Evolutionary conservation across 1,140 invertebrate species (phyloP).

Genomic region (Araneus ventricosus): DNA sequence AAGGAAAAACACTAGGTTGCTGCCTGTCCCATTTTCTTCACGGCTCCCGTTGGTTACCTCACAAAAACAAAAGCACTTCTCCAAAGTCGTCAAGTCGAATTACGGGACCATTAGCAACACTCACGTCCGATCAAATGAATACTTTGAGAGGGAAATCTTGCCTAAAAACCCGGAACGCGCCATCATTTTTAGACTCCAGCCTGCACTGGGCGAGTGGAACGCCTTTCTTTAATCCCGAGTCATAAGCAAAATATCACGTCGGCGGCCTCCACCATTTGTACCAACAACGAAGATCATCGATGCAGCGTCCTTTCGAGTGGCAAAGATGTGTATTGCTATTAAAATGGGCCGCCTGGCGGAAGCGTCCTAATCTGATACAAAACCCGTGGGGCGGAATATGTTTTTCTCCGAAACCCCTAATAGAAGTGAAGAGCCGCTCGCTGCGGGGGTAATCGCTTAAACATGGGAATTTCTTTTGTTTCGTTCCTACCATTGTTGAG

Average conservation of each 20-base stretch:
- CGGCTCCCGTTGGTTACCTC: not conserved
- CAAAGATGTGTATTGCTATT: constrained; percentile 36
- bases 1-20: not conserved
- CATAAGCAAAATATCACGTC: constrained; percentile 53
- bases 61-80: not conserved
- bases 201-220: not conserved
- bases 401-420: constrained; percentile 6
- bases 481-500: constrained; percentile 5
- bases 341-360: constrained; percentile 57
- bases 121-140: constrained; percentile 66
- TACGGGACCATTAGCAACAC: constrained; percentile 68
- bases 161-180: constrained; percentile 24
- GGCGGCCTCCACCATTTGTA: constrained; percentile 29
- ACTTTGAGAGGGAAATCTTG: constrained; percentile 10
- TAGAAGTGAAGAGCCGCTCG: not conserved
- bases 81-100: constrained; percentile 17
- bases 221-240: constrained; percentile 54
- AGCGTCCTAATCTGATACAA: constrained; percentile 50
- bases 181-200: constrained; percentile 4
- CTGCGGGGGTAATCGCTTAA: not conserved
- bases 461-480: constrained; percentile 36
- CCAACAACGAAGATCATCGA: constrained; percentile 57
- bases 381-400: constrained; percentile 44
- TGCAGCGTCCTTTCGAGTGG: constrained; percentile 5
- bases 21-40: not conserved